Conservation (phyloP, 1,140 invertebrate species). For the Ceratoteleas bidentatus region DNA sequence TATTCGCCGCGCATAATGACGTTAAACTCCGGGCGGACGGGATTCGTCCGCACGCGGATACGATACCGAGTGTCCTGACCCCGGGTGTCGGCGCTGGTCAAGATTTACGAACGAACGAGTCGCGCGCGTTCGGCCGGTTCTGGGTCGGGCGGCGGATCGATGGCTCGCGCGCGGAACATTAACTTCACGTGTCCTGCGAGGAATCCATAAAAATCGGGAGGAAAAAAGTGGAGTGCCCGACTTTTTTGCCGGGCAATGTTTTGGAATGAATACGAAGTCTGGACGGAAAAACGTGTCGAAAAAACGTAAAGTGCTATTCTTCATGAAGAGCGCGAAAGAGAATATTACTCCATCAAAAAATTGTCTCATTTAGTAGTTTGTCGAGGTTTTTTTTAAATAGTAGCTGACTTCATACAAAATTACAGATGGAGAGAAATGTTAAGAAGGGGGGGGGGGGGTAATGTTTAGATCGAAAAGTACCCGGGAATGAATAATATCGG, state of each 20-base stretch:
- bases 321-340: no score
- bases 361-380: no score
- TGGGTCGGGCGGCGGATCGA: conserved; percentile 41
- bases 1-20: conserved; percentile 47
- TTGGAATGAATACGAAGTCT: no score
- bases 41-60: conserved; percentile 26
- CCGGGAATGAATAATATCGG: conserved; percentile 20
- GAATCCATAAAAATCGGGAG: conserved; percentile 5
- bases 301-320: no score
- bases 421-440: not conserved
- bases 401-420: no score
- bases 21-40: conserved; percentile 46
- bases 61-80: conserved; percentile 47
- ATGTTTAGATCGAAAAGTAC: conserved; percentile 24
- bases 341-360: no score
- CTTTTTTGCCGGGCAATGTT: no score
- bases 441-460: conserved; percentile 2
- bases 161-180: conserved; percentile 27
- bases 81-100: conserved; percentile 44
- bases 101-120: conserved; percentile 69
- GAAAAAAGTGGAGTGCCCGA: no score
- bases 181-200: conserved; percentile 20
- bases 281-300: no score
- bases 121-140: conserved; percentile 43
- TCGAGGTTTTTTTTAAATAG: no score